These are phyloP conservation scores for Drosophila insularis DNA, from an alignment of 1,140 invertebrate species.

Conservation along the genomic window DNA sequence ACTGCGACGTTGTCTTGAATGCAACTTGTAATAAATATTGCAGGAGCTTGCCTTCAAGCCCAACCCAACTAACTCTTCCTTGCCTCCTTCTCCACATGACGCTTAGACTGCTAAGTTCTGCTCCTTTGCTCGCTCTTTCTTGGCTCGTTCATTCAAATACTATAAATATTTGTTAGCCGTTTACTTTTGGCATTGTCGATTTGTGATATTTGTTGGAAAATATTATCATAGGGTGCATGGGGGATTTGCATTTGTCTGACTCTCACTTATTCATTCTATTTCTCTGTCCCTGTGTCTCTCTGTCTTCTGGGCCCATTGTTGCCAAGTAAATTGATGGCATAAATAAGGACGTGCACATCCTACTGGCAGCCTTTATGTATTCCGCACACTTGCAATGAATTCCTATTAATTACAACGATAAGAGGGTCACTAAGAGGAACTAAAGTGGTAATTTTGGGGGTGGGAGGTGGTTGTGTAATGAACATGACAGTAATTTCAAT, in stretches of 20 bases:
- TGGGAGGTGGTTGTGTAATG: neutral
- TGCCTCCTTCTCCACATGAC: slow-evolving; percentile 21
- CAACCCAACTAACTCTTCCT: slow-evolving; percentile 6
- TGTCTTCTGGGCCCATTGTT: neutral
- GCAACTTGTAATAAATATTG: slow-evolving; percentile 80
- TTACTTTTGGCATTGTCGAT: slow-evolving; percentile 72
- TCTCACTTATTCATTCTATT: neutral
- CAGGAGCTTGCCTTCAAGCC: slow-evolving; percentile 34
- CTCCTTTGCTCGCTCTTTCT: neutral
- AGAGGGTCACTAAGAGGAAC: slow-evolving; percentile 16
- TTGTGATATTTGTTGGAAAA: slow-evolving; percentile 78
- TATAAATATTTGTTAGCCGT: slow-evolving; percentile 80
- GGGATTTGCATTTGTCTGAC: slow-evolving; percentile 50
- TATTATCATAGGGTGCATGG: slow-evolving; percentile 47
- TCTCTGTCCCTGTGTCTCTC: neutral
- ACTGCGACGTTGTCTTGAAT: slow-evolving; percentile 54
- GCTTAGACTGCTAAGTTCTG: slow-evolving; percentile 10
- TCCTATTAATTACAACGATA: slow-evolving; percentile 74
- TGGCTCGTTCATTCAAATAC: slow-evolving; percentile 41
- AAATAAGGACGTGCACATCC: slow-evolving; percentile 40
- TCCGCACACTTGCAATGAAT: slow-evolving; percentile 73
- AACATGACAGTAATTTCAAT: slow-evolving; percentile 55
- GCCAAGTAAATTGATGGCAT: slow-evolving; percentile 61
- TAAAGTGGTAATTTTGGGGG: neutral
- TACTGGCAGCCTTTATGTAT: slow-evolving; percentile 52